Evolutionary conservation across 2,888 invertebrate species (phyloP), one percentile per base, ranked within the genome.

Genomic region (Chrysopilus asiliformis): DNA sequence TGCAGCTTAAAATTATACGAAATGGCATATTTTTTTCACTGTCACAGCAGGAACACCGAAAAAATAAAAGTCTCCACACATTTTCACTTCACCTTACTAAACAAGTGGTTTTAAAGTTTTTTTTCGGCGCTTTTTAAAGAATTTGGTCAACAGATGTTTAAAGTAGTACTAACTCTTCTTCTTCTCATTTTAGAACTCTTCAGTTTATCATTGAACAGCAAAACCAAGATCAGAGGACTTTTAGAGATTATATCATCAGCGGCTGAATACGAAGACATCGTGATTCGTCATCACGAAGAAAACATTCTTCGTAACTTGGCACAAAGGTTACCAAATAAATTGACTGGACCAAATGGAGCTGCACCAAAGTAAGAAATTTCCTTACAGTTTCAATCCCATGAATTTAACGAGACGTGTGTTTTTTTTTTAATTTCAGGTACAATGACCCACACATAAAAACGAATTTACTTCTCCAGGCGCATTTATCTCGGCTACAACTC

Each of bases 391-490:
- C 20, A 9, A 22, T 22, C 22, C 10, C 10, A 22, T 22, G 6
- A 6, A 22, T 22, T 22, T 22, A 8, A 22, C 22, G 6, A 22
- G 6, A 22, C 22, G 24, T n/a, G n/a, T n/a, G n/a, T n/a, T n/a
- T n/a, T n/a, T n/a, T 29, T 14, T 33, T 34, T 12, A 19, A 27
- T 48, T 47, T 0, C 28, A 83, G 89, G 60, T 93, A 76, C 67
- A 91, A 93, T 56, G 94, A 95, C 68, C 97, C 98, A 0, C 95
- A 97, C 56, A 77, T 93, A 18, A 99, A 98, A 61, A 91, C 93
- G 0, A 94, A 97, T 62, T 72, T 98, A 17, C 60, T 99, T 36
- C 67, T 99, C 8, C 97, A 98, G 35, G 94, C 97, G 1, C 97
- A 98, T 61, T 70, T 98, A 10, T 91, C 93, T 1, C 72, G 98